Evolutionary conservation across 2,797 vertebrate species (phyloP).

Genomic region (Sparidentex hasta): DNA sequence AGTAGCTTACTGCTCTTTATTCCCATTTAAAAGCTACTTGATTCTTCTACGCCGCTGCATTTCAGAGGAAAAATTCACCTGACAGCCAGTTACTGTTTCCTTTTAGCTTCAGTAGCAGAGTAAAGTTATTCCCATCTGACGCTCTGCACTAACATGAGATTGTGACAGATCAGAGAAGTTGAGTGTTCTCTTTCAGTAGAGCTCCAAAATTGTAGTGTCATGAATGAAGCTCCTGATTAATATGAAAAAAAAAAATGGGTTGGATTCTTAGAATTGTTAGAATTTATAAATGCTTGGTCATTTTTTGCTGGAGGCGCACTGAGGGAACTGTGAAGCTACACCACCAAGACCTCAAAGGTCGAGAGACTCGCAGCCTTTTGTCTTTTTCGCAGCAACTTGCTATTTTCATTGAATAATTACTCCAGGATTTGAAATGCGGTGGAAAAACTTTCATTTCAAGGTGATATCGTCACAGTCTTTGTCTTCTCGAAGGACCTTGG

Average conservation of each 20-base stretch:
- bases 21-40: no score
- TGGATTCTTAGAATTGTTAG: background rate
- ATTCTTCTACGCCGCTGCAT: background rate
- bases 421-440: background rate
- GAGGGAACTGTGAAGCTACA: background rate
- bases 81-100: background rate
- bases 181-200: no score
- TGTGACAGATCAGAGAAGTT: no score
- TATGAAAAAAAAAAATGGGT: no score
- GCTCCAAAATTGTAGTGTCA: no score
- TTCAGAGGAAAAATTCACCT: background rate
- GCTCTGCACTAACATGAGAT: no score
- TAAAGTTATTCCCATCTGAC: no score
- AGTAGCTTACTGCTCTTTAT: no score
- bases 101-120: background rate
- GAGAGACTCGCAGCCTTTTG: background rate
- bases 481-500: constrained; percentile 2
- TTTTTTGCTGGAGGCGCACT: background rate
- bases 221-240: no score
- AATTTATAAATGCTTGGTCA: background rate
- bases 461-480: background rate
- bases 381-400: background rate
- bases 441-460: background rate
- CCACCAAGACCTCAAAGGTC: background rate
- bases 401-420: background rate